Evolutionary conservation across 2,113 vertebrate species (phyloP).

Genomic region (Nesogale talazaci): DNA sequence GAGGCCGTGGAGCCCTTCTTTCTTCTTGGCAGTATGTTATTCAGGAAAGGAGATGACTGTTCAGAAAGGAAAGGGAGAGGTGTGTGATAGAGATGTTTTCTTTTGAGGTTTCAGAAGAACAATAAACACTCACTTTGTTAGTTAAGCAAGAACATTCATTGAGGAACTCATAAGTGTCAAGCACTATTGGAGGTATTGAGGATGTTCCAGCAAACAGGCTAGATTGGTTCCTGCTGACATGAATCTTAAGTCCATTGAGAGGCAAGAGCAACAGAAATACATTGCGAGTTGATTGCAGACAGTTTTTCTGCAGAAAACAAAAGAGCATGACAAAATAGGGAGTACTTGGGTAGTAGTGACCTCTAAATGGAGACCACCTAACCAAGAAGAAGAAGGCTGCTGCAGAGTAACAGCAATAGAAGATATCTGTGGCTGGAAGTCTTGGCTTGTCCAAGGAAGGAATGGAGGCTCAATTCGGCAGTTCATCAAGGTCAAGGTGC

Average conservation of each 20-base stretch:
- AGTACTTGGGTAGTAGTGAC: neutral
- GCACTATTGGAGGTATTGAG: neutral
- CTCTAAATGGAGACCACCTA: neutral
- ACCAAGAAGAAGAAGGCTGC: neutral
- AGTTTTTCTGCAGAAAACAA: neutral
- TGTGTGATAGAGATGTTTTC: neutral
- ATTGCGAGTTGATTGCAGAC: neutral
- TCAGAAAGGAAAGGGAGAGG: neutral
- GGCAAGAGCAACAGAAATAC: neutral
- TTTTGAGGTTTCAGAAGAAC: constrained; percentile 22
- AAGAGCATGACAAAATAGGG: neutral
- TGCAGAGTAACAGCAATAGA: neutral
- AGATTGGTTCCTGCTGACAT: neutral
- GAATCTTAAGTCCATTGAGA: neutral
- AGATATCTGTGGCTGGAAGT: neutral
- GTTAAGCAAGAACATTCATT: constrained; percentile 1
- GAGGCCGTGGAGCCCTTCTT: neutral
- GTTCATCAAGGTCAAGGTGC: neutral
- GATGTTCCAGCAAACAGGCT: neutral
- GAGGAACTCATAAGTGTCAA: neutral
- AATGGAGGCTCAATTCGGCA: neutral
- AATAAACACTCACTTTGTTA: neutral
- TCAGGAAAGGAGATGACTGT: constrained; percentile 10
- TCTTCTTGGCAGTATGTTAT: constrained; percentile 1
- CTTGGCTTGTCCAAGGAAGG: neutral